Evolutionary conservation across 92 coral and sea anemone genomes (phyloP), one percentile per base, ranked within the genome.

Genomic region (Virgularia gustaviana): DNA sequence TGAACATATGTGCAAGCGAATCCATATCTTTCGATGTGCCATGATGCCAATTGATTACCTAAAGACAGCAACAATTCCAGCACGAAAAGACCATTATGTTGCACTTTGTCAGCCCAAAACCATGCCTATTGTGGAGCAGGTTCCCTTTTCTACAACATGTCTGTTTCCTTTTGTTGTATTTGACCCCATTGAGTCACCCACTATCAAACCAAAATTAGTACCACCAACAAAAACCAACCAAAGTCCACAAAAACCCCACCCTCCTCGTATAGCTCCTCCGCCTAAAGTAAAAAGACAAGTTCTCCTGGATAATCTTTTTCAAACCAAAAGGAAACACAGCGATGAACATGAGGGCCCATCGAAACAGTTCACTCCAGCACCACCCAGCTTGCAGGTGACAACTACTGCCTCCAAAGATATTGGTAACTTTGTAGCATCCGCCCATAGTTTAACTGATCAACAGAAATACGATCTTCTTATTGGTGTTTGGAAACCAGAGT

Each of bases 31-130:
- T 58, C 56, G 70, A 28, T 73, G 78, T 41, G 67, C 78, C 24
- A 23, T 47, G 54, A 73, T 73, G 78, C 70, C 78, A 13, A 43
- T 57, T 22, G 49, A 73, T 73, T 73, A 30, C 67, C 53, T 65
- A 53, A 56, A 38, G 19, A 13, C 41, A 27, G 32, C 6, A 38
- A n/a, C 27, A 58, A 60, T 39, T 29, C 43, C 58, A 27, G 22
- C 57, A 43, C 20, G 18, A 15, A 74, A 74, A 47, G 36, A 58
- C 38, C 71, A 74, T 36, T 41, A 38, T 59, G 59, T 49, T 19
- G 61, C 61, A 12, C 58, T 45, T 74, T 25, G 41, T 37, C 67
- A 52, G 55, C 37, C 70, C 71, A 42, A 25, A 20, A 41, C 28
- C 38, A 7, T 57, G 16, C 49, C 55, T 47, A 47, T 25, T 47